Percentiles rank a stretch among this genome's conserved stretches.
Evolutionary conservation across 2,797 vertebrate genomes (phyloP).

Genomic region (Girardinus metallicus): DNA sequence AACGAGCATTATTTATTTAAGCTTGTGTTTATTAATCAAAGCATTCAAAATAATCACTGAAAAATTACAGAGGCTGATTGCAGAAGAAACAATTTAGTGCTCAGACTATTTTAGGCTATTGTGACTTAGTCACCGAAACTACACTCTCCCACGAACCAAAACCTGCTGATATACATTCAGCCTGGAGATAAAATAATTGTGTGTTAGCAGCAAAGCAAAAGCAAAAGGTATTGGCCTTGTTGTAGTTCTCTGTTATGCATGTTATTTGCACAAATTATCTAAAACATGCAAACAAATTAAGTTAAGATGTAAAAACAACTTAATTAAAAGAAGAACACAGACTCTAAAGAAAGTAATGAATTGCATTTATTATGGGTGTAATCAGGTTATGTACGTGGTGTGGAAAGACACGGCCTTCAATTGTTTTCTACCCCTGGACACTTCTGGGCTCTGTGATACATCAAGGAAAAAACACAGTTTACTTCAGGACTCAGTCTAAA

Average conservation of each 20-base stretch:
- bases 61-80: not conserved
- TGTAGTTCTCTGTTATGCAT: not conserved
- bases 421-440: not conserved
- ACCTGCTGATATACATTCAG: not conserved
- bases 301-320: not conserved
- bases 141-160: too few species aligned
- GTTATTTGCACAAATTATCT: not conserved
- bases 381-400: not conserved
- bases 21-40: conserved; percentile 1
- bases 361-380: not conserved
- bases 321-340: not conserved
- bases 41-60: not conserved
- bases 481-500: not conserved
- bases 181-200: not conserved
- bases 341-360: not conserved
- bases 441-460: not conserved
- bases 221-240: not conserved
- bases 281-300: not conserved
- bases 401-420: not conserved
- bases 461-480: not conserved
- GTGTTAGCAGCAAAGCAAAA: not conserved
- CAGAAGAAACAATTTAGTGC: not conserved
- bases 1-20: conserved; percentile 9
- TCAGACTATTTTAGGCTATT: not conserved
- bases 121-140: not conserved